phyloP scores from a whole-genome alignment of 2,113 vertebrate species.

The Leucosticte australis region DNA sequence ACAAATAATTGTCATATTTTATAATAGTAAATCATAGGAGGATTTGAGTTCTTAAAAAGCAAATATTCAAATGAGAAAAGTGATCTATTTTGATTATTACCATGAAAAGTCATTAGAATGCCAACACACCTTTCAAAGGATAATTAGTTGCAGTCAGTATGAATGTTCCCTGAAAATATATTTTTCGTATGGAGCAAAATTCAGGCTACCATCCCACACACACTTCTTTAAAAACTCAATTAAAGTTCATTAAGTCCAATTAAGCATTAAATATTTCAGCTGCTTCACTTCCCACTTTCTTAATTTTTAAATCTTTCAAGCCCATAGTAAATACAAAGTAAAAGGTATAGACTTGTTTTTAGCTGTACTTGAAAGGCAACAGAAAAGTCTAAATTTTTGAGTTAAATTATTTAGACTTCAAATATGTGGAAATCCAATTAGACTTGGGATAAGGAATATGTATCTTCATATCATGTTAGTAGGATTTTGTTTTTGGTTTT shows the following conservation, averaged over 20 bases:
- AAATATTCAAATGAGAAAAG: not conserved
- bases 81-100: not conserved
- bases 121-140: not conserved
- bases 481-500: not conserved
- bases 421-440: not conserved
- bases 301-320: not conserved
- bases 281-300: not conserved
- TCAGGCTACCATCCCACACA: not conserved
- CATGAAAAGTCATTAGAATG: not conserved
- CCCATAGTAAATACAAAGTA: not conserved
- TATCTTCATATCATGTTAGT: not conserved
- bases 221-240: not conserved
- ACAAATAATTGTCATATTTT: not conserved
- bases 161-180: not conserved
- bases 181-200: not conserved
- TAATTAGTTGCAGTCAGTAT: not conserved
- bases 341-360: not conserved
- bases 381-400: not conserved
- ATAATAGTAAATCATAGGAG: not conserved
- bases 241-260: not conserved
- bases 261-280: not conserved
- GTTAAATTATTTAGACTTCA: not conserved
- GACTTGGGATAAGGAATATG: rapidly evolving
- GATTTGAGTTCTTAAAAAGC: not conserved
- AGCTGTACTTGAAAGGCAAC: not conserved